Conservation (phyloP, 2,797 vertebrate species). For the Falco peregrinus region DNA sequence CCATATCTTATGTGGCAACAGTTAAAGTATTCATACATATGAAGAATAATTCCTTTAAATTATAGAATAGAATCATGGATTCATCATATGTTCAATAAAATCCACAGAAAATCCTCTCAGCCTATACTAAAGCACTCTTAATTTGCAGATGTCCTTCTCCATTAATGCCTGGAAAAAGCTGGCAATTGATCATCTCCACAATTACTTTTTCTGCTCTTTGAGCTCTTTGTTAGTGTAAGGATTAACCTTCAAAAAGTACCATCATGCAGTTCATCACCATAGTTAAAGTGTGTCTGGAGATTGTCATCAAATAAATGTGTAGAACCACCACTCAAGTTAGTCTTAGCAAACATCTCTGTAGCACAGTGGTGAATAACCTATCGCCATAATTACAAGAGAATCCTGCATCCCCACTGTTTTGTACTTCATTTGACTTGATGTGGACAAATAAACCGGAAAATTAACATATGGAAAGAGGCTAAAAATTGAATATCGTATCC, state of each 20-base stretch:
- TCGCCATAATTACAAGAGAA: slow-evolving; percentile 46
- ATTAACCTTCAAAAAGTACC: background rate
- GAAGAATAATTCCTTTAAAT: background rate
- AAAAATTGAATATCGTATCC: slow-evolving; percentile 42
- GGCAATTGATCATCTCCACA: background rate
- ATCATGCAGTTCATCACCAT: background rate
- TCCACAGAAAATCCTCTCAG: background rate
- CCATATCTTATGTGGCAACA: background rate
- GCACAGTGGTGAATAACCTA: slow-evolving; percentile 4
- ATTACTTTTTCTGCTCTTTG: background rate
- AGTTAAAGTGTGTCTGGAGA: background rate
- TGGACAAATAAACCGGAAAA: slow-evolving; percentile 65
- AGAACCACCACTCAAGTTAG: background rate
- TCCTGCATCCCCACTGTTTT: background rate
- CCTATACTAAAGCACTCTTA: background rate
- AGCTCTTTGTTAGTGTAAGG: background rate
- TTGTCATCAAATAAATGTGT: background rate
- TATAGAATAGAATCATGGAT: background rate
- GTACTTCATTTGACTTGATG: slow-evolving; percentile 18
- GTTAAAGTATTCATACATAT: background rate
- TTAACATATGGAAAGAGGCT: slow-evolving; percentile 67
- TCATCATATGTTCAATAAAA: background rate
- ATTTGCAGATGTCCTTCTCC: background rate
- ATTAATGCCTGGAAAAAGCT: background rate
- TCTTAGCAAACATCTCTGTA: background rate